Percentiles rank a stretch among this genome's conserved stretches.
Conservation (phyloP, 2,113 vertebrate genomes). For the Megaleporinus macrocephalus region DNA sequence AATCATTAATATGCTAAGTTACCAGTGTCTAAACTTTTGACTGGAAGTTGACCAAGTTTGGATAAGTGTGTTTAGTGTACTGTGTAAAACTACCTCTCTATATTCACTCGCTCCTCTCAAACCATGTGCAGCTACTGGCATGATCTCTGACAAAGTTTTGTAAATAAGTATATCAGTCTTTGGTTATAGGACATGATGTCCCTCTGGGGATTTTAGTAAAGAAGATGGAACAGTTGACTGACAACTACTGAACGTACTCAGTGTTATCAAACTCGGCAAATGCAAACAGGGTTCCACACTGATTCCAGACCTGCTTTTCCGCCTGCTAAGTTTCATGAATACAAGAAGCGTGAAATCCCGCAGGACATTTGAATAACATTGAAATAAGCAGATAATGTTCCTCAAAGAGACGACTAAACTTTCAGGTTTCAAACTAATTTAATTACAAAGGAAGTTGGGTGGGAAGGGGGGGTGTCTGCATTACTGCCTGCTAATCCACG, state of each 20-base stretch:
- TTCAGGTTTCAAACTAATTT: not conserved
- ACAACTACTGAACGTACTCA: not conserved
- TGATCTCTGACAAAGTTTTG: not conserved
- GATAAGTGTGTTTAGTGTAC: too few relatives aligned
- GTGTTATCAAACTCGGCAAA: not conserved
- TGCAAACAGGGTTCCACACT: not conserved
- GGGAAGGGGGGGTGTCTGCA: not conserved
- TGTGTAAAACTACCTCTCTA: too few relatives aligned
- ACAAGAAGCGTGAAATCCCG: not conserved
- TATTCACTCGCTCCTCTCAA: too few relatives aligned
- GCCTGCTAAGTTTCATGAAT: not conserved
- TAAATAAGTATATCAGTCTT: not conserved
- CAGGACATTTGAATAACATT: not conserved
- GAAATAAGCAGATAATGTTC: not conserved
- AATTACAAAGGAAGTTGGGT: not conserved
- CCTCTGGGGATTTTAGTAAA: not conserved
- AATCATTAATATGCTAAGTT: too few relatives aligned
- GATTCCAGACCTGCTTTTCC: not conserved
- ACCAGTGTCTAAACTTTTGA: too few relatives aligned
- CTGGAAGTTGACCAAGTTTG: too few relatives aligned
- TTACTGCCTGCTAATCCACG: slow-evolving; percentile 1
- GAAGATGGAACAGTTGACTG: not conserved
- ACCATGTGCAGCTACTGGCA: not conserved
- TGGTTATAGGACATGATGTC: not conserved
- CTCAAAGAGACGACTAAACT: not conserved